Percentiles rank a stretch among this genome's conserved stretches.
phyloP scores from a whole-genome alignment of 2,113 vertebrate genomes.

The Copsychus sechellarum region DNA sequence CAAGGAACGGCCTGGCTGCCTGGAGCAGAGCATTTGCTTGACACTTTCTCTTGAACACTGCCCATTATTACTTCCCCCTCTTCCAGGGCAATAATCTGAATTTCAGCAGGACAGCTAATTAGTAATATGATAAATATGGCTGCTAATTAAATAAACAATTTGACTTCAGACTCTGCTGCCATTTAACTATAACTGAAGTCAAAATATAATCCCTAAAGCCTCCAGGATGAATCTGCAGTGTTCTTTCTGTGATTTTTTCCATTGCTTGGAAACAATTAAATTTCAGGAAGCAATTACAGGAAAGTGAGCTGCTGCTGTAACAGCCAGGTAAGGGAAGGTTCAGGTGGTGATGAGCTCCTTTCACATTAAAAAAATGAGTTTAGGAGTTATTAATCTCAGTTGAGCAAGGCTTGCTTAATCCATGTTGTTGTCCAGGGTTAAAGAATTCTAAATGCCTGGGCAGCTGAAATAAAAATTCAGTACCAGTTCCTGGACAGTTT shows the following conservation, averaged over 20 bases:
- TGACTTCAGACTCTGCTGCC: not conserved
- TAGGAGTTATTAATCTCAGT: not conserved
- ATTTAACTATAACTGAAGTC: not conserved
- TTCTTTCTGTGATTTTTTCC: not conserved
- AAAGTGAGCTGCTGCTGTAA: not conserved
- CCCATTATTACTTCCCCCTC: not conserved
- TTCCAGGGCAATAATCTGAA: not conserved
- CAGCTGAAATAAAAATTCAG: not conserved
- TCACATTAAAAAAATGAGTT: not conserved
- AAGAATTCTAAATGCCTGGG: not conserved
- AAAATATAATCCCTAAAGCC: conserved; percentile 6
- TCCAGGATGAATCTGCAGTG: not conserved
- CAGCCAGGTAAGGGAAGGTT: not conserved
- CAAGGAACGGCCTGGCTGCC: not conserved
- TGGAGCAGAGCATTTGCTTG: not conserved
- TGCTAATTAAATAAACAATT: conserved; percentile 4
- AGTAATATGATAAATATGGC: not conserved
- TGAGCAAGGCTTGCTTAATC: not conserved
- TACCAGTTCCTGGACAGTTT: not conserved
- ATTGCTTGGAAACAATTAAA: not conserved
- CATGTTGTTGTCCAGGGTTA: not conserved
- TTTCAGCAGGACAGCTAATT: not conserved
- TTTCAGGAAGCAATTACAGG: not conserved
- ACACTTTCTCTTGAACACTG: not conserved
- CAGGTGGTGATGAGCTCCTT: not conserved